Conservation (phyloP, 2,797 vertebrate species). For the Melanotaenia maccullochi region DNA sequence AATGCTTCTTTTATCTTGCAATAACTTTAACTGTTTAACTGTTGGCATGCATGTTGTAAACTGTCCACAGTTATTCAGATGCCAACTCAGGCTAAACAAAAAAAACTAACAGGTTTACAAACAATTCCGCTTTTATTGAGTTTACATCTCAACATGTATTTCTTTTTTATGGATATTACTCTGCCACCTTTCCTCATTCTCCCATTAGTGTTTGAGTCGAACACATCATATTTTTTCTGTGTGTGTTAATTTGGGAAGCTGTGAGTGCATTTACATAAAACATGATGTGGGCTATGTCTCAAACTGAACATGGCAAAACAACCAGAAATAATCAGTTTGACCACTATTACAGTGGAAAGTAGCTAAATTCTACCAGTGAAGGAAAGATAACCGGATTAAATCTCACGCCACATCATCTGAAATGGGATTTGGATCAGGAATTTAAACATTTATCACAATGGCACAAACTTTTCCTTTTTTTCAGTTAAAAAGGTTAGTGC, state of each 20-base stretch:
- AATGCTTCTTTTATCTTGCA: constrained; percentile 24
- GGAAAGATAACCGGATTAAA: neutral
- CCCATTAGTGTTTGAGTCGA: no score
- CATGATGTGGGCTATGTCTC: neutral
- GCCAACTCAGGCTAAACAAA: neutral
- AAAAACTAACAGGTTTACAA: neutral
- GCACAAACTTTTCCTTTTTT: neutral
- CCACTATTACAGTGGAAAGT: neutral
- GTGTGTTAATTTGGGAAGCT: no score
- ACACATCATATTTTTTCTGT: neutral
- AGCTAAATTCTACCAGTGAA: no score
- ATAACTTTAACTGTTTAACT: constrained; percentile 6
- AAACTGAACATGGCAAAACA: neutral
- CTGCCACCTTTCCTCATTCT: neutral
- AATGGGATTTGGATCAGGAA: neutral
- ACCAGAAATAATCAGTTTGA: neutral
- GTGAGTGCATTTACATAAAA: neutral
- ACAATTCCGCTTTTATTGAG: neutral
- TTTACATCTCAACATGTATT: neutral
- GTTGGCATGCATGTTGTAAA: constrained; percentile 13
- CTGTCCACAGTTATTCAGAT: neutral
- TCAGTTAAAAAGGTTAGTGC: neutral
- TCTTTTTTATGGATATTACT: neutral
- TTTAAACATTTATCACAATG: neutral
- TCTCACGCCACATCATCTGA: neutral